phyloP scores from a whole-genome alignment of 2,888 invertebrate genomes.

The Cerceris rybyensis region DNA sequence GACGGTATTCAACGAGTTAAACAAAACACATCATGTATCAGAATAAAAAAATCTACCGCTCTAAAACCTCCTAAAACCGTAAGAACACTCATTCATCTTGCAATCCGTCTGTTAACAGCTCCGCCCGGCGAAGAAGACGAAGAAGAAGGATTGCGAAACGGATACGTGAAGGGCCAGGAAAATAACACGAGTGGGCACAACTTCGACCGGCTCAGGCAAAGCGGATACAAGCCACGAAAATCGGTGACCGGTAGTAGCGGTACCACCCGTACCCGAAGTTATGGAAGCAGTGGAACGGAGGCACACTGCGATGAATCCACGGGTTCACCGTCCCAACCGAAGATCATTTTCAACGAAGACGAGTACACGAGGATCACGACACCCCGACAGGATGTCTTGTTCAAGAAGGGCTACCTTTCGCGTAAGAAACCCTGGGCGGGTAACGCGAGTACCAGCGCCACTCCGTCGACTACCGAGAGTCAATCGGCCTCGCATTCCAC shows the following conservation, averaged over 20 bases:
- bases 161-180: conserved; percentile 71
- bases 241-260: conserved; percentile 66
- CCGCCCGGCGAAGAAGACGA: conserved; percentile 80
- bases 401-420: conserved; percentile 87
- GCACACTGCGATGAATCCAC: conserved; percentile 68
- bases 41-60: too few relatives aligned
- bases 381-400: conserved; percentile 87
- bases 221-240: conserved; percentile 67
- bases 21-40: too few relatives aligned
- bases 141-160: conserved; percentile 75
- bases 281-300: conserved; percentile 66
- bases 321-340: conserved; percentile 80
- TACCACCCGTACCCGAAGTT: conserved; percentile 59
- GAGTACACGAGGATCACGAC: conserved; percentile 88
- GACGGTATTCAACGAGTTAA: too few relatives aligned
- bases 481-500: conserved; percentile 81
- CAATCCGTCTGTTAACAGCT: conserved; percentile 62
- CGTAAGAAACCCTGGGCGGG: conserved; percentile 82
- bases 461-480: conserved; percentile 80
- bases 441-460: conserved; percentile 79
- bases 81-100: background rate
- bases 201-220: conserved; percentile 61
- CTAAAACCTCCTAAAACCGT: too few relatives aligned
- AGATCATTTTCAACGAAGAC: conserved; percentile 85
- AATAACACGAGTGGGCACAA: conserved; percentile 61